A percentile compares a stretch with the other conserved stretches of the same genome.
Conservation (phyloP, 2,113 vertebrate genomes). For the Rousettus leschenaultii region DNA sequence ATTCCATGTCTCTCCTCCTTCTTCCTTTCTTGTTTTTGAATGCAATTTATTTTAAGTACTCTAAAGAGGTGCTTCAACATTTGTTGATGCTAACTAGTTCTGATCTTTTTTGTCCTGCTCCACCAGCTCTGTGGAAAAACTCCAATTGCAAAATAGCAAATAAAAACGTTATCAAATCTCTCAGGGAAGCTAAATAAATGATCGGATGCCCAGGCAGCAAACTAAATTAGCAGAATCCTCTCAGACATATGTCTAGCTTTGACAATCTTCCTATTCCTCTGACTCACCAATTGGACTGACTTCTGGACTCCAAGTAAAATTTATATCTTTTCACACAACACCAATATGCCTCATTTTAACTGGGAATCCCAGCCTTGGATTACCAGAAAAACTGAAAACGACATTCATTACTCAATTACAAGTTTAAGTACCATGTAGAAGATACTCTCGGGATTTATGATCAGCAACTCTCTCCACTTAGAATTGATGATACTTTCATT, state of each 20-base stretch:
- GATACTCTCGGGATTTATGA: conserved; percentile 6
- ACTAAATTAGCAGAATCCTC: conserved; percentile 74
- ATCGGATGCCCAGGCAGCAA: conserved; percentile 72
- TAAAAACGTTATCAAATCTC: conserved; percentile 77
- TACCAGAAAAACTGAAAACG: neutral
- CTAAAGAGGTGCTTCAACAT: conserved; percentile 69
- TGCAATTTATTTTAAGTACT: conserved; percentile 69
- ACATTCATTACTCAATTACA: neutral
- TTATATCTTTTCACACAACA: conserved; percentile 16
- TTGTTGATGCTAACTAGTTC: conserved; percentile 77
- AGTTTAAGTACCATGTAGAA: neutral
- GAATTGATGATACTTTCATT: neutral
- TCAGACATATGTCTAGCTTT: conserved; percentile 66
- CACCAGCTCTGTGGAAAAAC: conserved; percentile 65
- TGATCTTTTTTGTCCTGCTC: conserved; percentile 60
- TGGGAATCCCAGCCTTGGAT: neutral
- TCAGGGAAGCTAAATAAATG: conserved; percentile 81
- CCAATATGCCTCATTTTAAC: neutral
- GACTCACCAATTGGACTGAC: neutral
- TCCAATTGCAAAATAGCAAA: conserved; percentile 80
- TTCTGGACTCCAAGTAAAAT: neutral
- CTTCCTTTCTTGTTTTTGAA: conserved; percentile 67
- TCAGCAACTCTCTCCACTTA: neutral
- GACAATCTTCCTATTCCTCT: conserved; percentile 50
- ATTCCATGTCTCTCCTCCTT: neutral